Percentiles rank a stretch among this genome's conserved stretches.
Evolutionary conservation across 2,888 invertebrate genomes (phyloP).

Genomic region (Lamellibrachia columna): DNA sequence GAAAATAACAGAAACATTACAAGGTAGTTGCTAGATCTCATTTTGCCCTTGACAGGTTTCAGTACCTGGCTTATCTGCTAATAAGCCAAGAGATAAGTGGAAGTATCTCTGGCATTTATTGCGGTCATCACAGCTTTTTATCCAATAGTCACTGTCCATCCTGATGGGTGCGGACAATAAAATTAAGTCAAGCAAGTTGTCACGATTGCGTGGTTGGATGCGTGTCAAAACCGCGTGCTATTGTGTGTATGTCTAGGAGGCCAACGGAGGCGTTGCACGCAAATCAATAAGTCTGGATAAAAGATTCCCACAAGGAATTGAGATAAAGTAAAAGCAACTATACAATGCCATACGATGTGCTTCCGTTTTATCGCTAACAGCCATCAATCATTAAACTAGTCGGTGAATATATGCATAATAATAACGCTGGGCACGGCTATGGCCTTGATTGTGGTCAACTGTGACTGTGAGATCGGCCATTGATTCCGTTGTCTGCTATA

Average conservation of each 20-base stretch:
- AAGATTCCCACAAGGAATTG: constrained; percentile 10
- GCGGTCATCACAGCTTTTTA: background rate
- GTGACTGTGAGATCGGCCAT: constrained; percentile 10
- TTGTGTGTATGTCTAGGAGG: background rate
- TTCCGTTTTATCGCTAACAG: constrained; percentile 1
- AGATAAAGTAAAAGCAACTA: constrained; percentile 3
- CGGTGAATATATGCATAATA: background rate
- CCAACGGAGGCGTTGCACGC: background rate
- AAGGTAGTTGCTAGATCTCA: background rate
- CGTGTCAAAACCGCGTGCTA: background rate
- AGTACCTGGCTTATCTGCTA: background rate
- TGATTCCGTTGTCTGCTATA: constrained; percentile 10
- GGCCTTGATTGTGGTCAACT: constrained; percentile 9
- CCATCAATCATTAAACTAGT: constrained; percentile 9
- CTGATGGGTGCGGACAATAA: constrained; percentile 6
- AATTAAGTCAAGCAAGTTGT: constrained; percentile 16
- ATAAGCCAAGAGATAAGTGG: background rate
- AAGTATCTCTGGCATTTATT: background rate
- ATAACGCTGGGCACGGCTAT: background rate
- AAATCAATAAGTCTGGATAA: constrained; percentile 6
- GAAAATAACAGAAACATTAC: background rate
- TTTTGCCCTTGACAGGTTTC: background rate
- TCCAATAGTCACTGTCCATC: constrained; percentile 11
- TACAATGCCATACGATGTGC: background rate
- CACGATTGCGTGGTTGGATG: background rate